Evolutionary conservation across 2,113 vertebrate genomes (phyloP), one percentile per base, ranked within the genome.

Genomic region (Isichthys henryi): DNA sequence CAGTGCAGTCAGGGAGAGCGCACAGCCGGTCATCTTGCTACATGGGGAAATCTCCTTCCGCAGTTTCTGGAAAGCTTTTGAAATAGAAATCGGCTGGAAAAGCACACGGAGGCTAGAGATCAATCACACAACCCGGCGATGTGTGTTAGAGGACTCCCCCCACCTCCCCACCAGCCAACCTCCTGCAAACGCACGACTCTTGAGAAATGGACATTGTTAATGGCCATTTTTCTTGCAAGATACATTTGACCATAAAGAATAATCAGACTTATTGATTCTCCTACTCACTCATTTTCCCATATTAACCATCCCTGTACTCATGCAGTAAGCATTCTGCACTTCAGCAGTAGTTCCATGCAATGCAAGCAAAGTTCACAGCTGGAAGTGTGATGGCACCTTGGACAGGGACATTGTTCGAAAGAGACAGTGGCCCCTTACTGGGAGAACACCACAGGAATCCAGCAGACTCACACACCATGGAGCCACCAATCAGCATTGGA

Each of bases 301-400:
- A 70, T 31, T 70, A 70, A 13, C n/a, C n/a, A 66, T 66, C 23
- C 21, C 19, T 95, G 97, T 97, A 96, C 97, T 98, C 97, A 97
- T 95, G 97, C 92, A 97, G 97, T 95, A 97, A 97, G 97, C 95
- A 96, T 96, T 96, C 97, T 96, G 92, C 96, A 96, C 96, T 96
- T 97, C 96, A 77, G 35, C 74, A 39, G 74, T 19, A 80, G 74
- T 43, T 5, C 35, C 35, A 43, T 10, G 74, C 39, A 43, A 19
- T 3, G 17, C 35, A 35, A 94, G 96, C 93, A 96, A 94, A 96
- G 95, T 96, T 91, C 93, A 96, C 92, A 31, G 91, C 94, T 94
- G 95, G 91, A 80, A 92, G 92, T 88, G 77, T 84, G 91, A 93
- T 80, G 43, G 66, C 91, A 93, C 90, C 86, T 58, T 35, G 86